Evolutionary conservation across 2,888 invertebrate genomes (phyloP), one percentile per base, ranked within the genome.

Genomic region (Caenorhabditis virilis): DNA sequence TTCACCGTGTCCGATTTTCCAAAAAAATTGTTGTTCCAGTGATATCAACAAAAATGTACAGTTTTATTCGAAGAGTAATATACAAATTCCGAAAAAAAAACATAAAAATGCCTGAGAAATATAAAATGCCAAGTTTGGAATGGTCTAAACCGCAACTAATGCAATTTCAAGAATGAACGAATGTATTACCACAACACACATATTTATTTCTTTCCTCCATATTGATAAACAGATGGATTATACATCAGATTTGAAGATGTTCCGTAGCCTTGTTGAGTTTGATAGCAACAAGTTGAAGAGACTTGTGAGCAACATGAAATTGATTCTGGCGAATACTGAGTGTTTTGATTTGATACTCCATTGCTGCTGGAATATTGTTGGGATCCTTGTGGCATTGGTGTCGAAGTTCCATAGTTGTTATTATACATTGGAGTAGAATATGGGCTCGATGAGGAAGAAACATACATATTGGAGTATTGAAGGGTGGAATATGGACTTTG

Each of bases 251-350:
- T 55, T 13, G 49, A 25, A 36, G 36, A 43, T n/a, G 33, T 25
- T 47, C 45, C 43, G 33, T 55, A 50, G 22, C 50, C 54, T 47
- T 61, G 55, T 38, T 53, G 53, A 16, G 18, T 61, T 41, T 71
- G 70, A 30, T 71, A 71, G 27, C 70, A 71, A 42, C 70, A 71
- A 15, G 67, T 61, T 36, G 67, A 63, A 35, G 52, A 52, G 13
- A 62, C 61, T 50, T 66, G 61, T 0, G 67, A 67, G 46, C 70
- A 71, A 41, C 70, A 71, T 6, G 64, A 64, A 25, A 59, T 64
- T 11, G 59, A 27, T 20, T 54, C 58, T 5, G 54, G 16, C 1
- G 46, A 43, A 35, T 54, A 59, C 18, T 54, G 59, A 25, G 18
- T 38, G 6, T 7, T 9, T 38, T 38, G 38, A n/a, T n/a, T n/a